These are phyloP conservation scores for Neodiprion lecontei DNA, from an alignment of 1,140 invertebrate genomes.

Conservation along the genomic window DNA sequence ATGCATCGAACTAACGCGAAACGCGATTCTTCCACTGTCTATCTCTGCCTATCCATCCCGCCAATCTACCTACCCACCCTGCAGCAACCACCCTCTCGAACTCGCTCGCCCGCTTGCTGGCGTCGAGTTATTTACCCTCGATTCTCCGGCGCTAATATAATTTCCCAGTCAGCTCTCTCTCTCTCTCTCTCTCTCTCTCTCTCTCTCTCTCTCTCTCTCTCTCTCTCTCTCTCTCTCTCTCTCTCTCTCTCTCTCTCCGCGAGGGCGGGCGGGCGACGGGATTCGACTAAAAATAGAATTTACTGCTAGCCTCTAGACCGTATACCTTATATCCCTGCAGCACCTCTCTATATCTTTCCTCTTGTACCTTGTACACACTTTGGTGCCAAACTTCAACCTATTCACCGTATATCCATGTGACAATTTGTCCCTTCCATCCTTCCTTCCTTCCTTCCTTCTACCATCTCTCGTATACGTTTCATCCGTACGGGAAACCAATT, in stretches of 20 bases:
- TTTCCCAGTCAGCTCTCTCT: background rate
- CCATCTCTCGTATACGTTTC: no score
- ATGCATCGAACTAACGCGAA: no score
- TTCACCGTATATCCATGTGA: no score
- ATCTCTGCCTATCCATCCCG: background rate
- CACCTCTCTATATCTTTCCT: no score
- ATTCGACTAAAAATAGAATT: background rate
- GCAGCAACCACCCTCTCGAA: background rate
- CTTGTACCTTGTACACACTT: no score
- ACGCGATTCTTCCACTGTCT: background rate
- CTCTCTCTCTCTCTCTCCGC: background rate
- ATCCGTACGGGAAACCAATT: no score
- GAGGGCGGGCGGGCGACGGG: background rate
- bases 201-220: background rate
- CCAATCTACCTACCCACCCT: background rate
- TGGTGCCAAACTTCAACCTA: no score
- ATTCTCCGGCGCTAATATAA: constrained; percentile 2
- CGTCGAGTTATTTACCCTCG: background rate
- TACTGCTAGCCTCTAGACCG: background rate
- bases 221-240: background rate
- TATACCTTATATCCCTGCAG: no score
- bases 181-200: background rate
- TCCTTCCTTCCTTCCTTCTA: no score
- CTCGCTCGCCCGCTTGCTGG: background rate
- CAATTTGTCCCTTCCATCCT: no score